A percentile compares a stretch with the other conserved stretches of the same genome.
Conservation (phyloP, 2,797 vertebrate species). For the Morus bassanus region DNA sequence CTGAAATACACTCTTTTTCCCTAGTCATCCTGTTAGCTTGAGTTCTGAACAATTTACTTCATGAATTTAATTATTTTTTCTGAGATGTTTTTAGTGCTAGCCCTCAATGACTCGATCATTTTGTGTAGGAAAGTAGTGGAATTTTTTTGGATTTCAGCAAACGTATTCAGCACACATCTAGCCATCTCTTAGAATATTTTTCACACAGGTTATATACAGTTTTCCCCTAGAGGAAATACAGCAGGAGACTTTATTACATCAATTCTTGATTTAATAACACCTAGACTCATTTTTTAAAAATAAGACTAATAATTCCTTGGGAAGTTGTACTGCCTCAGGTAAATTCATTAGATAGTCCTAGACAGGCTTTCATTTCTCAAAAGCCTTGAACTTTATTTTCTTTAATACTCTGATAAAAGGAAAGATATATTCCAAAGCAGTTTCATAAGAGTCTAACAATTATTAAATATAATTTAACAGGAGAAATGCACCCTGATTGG, state of each 20-base stretch:
- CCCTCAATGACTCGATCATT: neutral
- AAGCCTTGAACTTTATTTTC: slow-evolving; percentile 10
- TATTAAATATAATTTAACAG: slow-evolving; percentile 14
- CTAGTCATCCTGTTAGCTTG: neutral
- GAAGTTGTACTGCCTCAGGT: slow-evolving; percentile 12
- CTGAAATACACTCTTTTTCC: neutral
- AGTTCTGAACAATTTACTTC: neutral
- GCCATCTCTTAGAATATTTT: neutral
- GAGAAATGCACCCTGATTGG: neutral
- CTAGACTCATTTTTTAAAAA: neutral
- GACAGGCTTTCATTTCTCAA: slow-evolving; percentile 20
- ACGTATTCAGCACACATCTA: neutral
- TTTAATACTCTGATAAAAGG: neutral
- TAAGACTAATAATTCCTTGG: slow-evolving; percentile 24
- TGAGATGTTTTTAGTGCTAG: neutral
- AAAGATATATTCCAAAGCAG: neutral
- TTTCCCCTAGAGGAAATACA: neutral
- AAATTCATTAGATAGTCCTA: slow-evolving; percentile 12
- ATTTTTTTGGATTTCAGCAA: neutral
- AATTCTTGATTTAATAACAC: slow-evolving; percentile 34
- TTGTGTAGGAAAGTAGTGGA: neutral
- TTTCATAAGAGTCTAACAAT: neutral
- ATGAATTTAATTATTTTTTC: neutral
- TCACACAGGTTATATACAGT: neutral
- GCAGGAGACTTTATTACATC: slow-evolving; percentile 33